These are phyloP conservation scores for Crematogaster levior DNA, from an alignment of 2,888 invertebrate genomes.

Conservation along the genomic window DNA sequence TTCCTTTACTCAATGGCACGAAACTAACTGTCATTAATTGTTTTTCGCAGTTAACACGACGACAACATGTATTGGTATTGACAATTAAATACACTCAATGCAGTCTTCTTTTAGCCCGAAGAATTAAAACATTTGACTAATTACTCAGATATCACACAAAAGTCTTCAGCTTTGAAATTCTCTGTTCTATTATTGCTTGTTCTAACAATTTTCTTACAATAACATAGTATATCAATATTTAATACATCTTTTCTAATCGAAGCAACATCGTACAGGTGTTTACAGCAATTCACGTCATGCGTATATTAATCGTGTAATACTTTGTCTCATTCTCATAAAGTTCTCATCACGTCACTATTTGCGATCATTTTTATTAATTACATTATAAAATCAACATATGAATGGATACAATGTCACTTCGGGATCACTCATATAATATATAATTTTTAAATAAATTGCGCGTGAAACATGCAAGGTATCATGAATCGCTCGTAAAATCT, in stretches of 20 bases:
- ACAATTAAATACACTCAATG: slow-evolving; percentile 28
- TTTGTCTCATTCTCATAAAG: neutral
- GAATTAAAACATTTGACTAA: slow-evolving; percentile 17
- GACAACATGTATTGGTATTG: slow-evolving; percentile 34
- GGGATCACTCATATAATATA: neutral
- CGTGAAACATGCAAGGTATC: neutral
- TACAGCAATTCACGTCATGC: slow-evolving; percentile 54
- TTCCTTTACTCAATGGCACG: slow-evolving; percentile 40
- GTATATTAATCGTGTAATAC: slow-evolving; percentile 13
- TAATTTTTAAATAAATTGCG: slow-evolving; percentile 6
- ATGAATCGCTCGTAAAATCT: neutral
- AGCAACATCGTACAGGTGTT: slow-evolving; percentile 74
- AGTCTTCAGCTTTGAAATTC: neutral
- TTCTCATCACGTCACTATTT: neutral
- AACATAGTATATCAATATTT: neutral
- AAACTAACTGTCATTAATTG: slow-evolving; percentile 48
- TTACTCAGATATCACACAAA: neutral
- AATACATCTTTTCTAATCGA: slow-evolving; percentile 65
- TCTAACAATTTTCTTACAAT: neutral
- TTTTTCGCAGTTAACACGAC: slow-evolving; percentile 40
- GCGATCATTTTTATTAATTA: neutral
- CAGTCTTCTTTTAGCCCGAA: neutral
- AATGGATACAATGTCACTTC: neutral
- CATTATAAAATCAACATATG: neutral
- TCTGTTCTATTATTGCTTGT: neutral